Percentiles rank a stretch among this genome's conserved stretches.
These are phyloP conservation scores for Phymanthus crucifer DNA, from an alignment of 92 coral and sea anemone species.

Conservation along the genomic window DNA sequence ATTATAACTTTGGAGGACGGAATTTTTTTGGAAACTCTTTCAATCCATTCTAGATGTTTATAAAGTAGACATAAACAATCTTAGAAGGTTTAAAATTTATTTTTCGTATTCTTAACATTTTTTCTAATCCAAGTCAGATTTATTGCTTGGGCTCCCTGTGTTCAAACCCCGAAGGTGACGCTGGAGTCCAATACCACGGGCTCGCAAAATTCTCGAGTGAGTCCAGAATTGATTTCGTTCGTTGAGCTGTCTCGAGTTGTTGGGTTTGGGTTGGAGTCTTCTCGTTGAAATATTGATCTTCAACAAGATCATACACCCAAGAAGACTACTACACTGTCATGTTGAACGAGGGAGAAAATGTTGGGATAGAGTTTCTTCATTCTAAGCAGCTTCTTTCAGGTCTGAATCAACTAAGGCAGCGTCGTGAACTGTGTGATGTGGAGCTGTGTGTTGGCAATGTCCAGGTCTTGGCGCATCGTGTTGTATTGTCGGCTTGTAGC, in stretches of 20 bases:
- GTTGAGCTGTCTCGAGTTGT: slow-evolving; percentile 7
- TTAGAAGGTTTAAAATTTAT: no score
- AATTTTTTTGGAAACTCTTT: slow-evolving; percentile 61
- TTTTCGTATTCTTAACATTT: no score
- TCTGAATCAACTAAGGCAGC: slow-evolving; percentile 79
- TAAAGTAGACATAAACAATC: no score
- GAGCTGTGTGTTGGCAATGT: slow-evolving; percentile 83
- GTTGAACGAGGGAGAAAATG: slow-evolving; percentile 74
- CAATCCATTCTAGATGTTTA: slow-evolving; percentile 45
- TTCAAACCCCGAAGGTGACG: not conserved
- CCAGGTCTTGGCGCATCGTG: slow-evolving; percentile 86
- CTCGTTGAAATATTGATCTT: slow-evolving; percentile 9
- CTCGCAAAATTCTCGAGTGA: slow-evolving; percentile 20
- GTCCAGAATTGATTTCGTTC: no score
- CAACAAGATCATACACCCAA: slow-evolving; percentile 2
- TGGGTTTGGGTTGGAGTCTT: slow-evolving; percentile 22
- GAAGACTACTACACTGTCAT: slow-evolving; percentile 32
- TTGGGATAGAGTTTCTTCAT: slow-evolving; percentile 71
- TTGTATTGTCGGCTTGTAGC: slow-evolving; percentile 90
- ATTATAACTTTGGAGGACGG: slow-evolving; percentile 75
- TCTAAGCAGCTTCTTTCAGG: slow-evolving; percentile 85
- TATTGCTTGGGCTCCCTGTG: not conserved
- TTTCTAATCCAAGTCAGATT: no score
- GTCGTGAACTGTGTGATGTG: slow-evolving; percentile 89
- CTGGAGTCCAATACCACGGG: slow-evolving; percentile 27